Evolutionary conservation across 2,113 vertebrate genomes (phyloP), one percentile per base, ranked within the genome.

Genomic region (Eublepharis macularius): DNA sequence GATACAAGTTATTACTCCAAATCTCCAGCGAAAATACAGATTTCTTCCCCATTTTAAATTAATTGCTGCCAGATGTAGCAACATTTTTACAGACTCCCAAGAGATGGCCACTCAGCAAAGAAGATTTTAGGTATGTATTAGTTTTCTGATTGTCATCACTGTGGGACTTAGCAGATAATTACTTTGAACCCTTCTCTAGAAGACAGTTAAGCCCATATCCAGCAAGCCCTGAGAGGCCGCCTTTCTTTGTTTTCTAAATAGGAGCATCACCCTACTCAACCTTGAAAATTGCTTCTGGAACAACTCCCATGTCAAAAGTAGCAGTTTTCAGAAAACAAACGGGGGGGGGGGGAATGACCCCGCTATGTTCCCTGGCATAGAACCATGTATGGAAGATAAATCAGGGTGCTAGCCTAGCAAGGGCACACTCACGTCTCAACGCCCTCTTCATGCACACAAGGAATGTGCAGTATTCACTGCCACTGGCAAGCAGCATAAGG

Each of bases 1-100:
- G 51, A 51, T 86, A 6, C 17, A 41, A 2, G 1, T 34, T 81
- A 83, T 65, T 0, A 41, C 0, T 4, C 24, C 9, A 68, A 75
- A 4, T 21, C 8, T 21, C 0, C 0, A 0, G 0, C 51, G n/a
- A 2, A 7, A 49, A n/a, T 10, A 39, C 41, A 47, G 32, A 14
- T 43, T 26, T 13, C 21, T 34, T 29, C 34, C 11, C 19, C 74
- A 32, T 34, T n/a, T 17, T 34, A 60, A 78, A 78, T 74, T 45
- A 73, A 47, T 75, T 14, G 69, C 69, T 70, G 13, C 14, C 45
- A 49, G 73, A 43, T 75, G 29, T 17, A 76, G 34, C 6, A 49
- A 57, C 12, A 36, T 13, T 70, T 81, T 47, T 66, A 70, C 11
- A 1, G 4, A 51, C 21, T 70, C 63, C 68, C n/a, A 32, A 81